phyloP scores from a whole-genome alignment of 2,888 invertebrate species.

The Phoenoteleia sp. region DNA sequence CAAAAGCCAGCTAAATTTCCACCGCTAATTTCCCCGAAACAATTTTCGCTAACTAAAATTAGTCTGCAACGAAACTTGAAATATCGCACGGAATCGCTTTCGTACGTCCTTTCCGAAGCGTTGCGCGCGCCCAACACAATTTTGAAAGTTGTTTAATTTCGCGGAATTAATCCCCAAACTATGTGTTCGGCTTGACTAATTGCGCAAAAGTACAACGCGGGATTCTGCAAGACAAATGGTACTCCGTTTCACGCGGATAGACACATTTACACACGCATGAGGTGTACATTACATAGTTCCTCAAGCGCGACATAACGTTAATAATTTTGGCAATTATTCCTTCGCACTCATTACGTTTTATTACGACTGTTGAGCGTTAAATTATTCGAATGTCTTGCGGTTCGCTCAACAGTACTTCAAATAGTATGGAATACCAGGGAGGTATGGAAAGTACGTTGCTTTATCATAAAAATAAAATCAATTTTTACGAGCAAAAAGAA shows the following conservation, averaged over 20 bases:
- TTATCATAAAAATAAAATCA: no score
- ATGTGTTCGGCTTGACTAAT: slow-evolving; percentile 41
- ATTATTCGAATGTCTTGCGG: slow-evolving; percentile 5
- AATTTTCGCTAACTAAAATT: slow-evolving; percentile 12
- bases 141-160: slow-evolving; percentile 55
- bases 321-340: slow-evolving; percentile 52
- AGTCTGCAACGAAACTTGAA: slow-evolving; percentile 3
- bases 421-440: not conserved
- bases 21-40: not conserved
- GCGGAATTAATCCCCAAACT: slow-evolving; percentile 44
- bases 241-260: slow-evolving; percentile 21
- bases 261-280: slow-evolving; percentile 34
- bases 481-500: no score
- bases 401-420: not conserved
- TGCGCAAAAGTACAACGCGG: slow-evolving; percentile 52
- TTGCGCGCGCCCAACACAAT: slow-evolving; percentile 13
- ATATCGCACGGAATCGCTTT: slow-evolving; percentile 17
- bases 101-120: not conserved
- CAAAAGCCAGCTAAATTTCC: not conserved
- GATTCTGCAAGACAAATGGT: slow-evolving; percentile 36
- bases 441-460: not conserved
- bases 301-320: slow-evolving; percentile 30
- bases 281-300: slow-evolving; percentile 9
- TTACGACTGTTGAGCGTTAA: slow-evolving; percentile 10
- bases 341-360: slow-evolving; percentile 22